Evolutionary conservation across 2,797 vertebrate genomes (phyloP).

Genomic region (Mus spretus): DNA sequence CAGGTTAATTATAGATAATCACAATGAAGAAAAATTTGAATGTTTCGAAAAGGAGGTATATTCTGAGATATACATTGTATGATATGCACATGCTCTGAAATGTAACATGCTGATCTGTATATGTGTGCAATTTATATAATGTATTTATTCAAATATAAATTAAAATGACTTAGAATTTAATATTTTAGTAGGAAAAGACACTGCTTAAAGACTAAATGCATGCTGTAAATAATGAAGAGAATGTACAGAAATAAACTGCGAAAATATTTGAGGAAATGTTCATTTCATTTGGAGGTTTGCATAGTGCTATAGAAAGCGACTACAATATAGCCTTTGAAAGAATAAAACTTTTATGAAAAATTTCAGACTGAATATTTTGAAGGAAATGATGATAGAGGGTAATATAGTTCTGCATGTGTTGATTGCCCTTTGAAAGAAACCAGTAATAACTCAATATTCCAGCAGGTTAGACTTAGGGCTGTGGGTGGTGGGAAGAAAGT

Average conservation of each 20-base stretch:
- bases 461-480: neutral
- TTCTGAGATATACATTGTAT: neutral
- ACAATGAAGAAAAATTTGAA: neutral
- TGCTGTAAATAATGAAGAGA: neutral
- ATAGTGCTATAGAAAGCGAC: neutral
- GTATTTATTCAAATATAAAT: neutral
- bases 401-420: neutral
- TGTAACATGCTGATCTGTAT: neutral
- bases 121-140: neutral
- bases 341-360: neutral
- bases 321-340: neutral
- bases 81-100: neutral
- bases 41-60: neutral
- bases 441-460: neutral
- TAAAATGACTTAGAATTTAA: neutral
- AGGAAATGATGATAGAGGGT: neutral
- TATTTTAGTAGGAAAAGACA: neutral
- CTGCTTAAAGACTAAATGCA: neutral
- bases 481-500: rapidly evolving
- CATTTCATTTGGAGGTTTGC: neutral
- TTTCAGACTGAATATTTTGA: neutral
- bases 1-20: neutral
- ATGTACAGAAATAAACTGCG: neutral
- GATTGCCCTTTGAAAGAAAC: neutral
- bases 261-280: neutral